Percentiles rank a stretch among this genome's conserved stretches.
Evolutionary conservation across 2,888 invertebrate genomes (phyloP).

Genomic region (Xestobium rufovillosum): DNA sequence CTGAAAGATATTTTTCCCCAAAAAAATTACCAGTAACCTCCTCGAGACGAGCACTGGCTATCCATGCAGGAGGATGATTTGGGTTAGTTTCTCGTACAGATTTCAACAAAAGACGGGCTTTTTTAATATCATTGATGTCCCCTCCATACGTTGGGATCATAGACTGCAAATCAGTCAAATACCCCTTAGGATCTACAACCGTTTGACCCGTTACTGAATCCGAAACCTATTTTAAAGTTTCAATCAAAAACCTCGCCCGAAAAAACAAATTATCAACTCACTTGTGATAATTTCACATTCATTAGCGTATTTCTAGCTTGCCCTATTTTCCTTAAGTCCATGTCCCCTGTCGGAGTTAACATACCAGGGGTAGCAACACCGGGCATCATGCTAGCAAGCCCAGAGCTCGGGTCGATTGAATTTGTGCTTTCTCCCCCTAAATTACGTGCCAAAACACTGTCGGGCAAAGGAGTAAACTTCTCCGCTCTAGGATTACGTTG

Average conservation of each 20-base stretch:
- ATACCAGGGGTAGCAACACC: constrained; percentile 79
- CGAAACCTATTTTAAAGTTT: constrained; percentile 66
- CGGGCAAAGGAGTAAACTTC: constrained; percentile 95
- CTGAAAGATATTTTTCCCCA: constrained; percentile 23
- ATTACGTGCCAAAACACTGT: constrained; percentile 85
- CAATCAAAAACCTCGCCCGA: constrained; percentile 27
- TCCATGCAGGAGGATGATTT: constrained; percentile 99
- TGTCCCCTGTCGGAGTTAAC: constrained; percentile 81
- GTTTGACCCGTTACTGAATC: constrained; percentile 99
- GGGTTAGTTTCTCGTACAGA: constrained; percentile 97
- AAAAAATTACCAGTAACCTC: constrained; percentile 83
- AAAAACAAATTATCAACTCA: constrained; percentile 19
- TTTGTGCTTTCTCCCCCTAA: constrained; percentile 72
- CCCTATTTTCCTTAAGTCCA: constrained; percentile 97
- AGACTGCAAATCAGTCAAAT: constrained; percentile 97
- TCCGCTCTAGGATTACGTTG: constrained; percentile 93
- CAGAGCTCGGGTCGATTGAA: constrained; percentile 77
- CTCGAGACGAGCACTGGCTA: constrained; percentile 95
- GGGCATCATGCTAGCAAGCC: constrained; percentile 80
- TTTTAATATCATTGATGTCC: constrained; percentile 96
- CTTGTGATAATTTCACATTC: constrained; percentile 95
- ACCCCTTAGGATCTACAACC: constrained; percentile 98
- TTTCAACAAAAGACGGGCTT: constrained; percentile 88
- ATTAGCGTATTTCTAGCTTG: constrained; percentile 98
- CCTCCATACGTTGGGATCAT: constrained; percentile 99